Percentiles rank a stretch among this genome's conserved stretches.
Conservation (phyloP, 2,797 vertebrate species). For the Muraenolepis orangiensis region DNA sequence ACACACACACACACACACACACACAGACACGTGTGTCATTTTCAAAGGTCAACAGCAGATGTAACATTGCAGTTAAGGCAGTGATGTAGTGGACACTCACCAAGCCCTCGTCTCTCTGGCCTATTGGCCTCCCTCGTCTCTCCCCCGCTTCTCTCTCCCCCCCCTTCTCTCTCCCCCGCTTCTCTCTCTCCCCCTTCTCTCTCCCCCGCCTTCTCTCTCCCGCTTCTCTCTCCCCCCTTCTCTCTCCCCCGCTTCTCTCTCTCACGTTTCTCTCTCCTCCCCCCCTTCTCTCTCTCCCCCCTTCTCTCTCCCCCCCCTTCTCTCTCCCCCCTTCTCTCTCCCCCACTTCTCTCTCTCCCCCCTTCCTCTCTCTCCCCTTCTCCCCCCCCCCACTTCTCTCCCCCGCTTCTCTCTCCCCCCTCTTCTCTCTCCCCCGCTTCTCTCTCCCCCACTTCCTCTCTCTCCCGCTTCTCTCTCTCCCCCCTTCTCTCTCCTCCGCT, state of each 20-base stretch:
- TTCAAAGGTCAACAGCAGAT: conserved; percentile 64
- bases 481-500: conserved; percentile 11
- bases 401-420: conserved; percentile 27
- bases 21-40: conserved; percentile 40
- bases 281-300: conserved; percentile 24
- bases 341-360: conserved; percentile 21
- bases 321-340: neutral
- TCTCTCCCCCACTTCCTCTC: conserved; percentile 20
- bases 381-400: no score
- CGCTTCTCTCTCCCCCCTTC: neutral
- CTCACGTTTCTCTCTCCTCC: no score
- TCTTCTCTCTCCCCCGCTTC: neutral
- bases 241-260: conserved; percentile 23
- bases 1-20: no score
- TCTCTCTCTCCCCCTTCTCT: conserved; percentile 30
- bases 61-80: conserved; percentile 53
- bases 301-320: no score
- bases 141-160: conserved; percentile 16
- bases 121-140: conserved; percentile 25
- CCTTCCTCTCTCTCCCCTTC: neutral
- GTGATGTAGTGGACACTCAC: conserved; percentile 48
- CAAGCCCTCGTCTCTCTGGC: conserved; percentile 28
- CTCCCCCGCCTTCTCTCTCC: no score
- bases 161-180: conserved; percentile 1
- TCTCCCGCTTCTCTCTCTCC: conserved; percentile 16